A percentile compares a stretch with the other conserved stretches of the same genome.
phyloP scores from a whole-genome alignment of 2,113 vertebrate genomes.

The Dasyornis broadbenti region DNA sequence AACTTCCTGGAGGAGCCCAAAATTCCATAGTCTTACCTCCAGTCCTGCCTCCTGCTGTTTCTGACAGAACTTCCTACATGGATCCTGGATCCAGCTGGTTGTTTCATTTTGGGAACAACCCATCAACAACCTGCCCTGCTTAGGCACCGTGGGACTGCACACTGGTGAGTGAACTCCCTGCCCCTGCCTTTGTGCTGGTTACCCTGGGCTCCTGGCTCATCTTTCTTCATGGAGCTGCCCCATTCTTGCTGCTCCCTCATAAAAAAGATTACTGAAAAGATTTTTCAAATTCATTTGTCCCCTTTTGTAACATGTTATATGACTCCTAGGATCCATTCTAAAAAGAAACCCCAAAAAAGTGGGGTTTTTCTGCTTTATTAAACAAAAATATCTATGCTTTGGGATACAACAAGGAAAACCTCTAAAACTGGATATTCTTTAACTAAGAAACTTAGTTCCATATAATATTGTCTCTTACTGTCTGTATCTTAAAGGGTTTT shows the following conservation, averaged over 20 bases:
- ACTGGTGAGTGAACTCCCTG: background rate
- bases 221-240: background rate
- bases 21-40: background rate
- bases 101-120: background rate
- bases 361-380: accelerated
- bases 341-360: background rate
- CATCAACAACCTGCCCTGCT: background rate
- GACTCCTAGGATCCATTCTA: background rate
- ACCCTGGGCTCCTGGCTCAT: background rate
- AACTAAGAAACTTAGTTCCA: background rate
- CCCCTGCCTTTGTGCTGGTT: background rate
- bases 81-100: background rate
- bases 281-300: background rate
- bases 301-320: background rate
- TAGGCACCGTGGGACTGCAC: background rate
- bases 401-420: background rate
- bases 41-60: background rate
- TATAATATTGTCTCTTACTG: background rate
- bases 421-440: background rate
- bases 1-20: background rate
- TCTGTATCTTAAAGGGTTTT: background rate
- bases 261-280: background rate
- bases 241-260: background rate
- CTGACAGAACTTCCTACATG: background rate
- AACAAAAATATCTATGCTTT: background rate